Evolutionary conservation across 2,888 invertebrate genomes (phyloP), one percentile per base, ranked within the genome.

Genomic region (Heliconius ethilla): DNA sequence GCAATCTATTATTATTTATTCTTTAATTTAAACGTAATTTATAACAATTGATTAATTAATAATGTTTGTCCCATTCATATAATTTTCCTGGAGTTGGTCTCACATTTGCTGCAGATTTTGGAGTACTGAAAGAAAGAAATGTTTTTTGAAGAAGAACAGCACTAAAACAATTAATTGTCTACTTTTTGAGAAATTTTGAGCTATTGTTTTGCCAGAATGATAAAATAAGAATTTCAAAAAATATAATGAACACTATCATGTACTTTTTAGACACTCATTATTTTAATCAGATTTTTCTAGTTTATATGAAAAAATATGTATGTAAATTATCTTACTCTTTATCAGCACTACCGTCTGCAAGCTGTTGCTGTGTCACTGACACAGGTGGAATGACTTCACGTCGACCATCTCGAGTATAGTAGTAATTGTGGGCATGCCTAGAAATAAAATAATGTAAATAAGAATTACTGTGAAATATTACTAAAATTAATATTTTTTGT

Each of bases 341-440:
- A 83, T 94, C 92, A 65, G 92, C 87, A 75, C 73, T 78, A 78
- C 89, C 88, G 75, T 95, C 87, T 82, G 91, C 89, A 66, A 94
- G 84, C 75, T 94, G 87, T 55, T 87, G 83, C 79, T 87, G 85
- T 22, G 91, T 94, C 45, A 97, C 85, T 70, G 96, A 90, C 65
- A 93, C 76, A 0, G 98, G 97, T 3, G 97, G 97, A 18, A 89
- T 83, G 6, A 97, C 97, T 87, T 97, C 96, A 77, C 98, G 95
- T 74, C 99, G 96, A 0, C 95, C 98, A 94, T 99, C 99, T 78
- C 99, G 95, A 0, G 95, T 90, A 86, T 95, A 97, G 87, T 99
- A 99, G 89, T 98, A 98, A 90, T 99, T 98, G 70, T 95, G 96
- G 22, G 97, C 96, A 80, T 97, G 94, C 85, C 96, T 95, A 74